Evolutionary conservation across 2,113 vertebrate species (phyloP).

Genomic region (Psettodes erumei): DNA sequence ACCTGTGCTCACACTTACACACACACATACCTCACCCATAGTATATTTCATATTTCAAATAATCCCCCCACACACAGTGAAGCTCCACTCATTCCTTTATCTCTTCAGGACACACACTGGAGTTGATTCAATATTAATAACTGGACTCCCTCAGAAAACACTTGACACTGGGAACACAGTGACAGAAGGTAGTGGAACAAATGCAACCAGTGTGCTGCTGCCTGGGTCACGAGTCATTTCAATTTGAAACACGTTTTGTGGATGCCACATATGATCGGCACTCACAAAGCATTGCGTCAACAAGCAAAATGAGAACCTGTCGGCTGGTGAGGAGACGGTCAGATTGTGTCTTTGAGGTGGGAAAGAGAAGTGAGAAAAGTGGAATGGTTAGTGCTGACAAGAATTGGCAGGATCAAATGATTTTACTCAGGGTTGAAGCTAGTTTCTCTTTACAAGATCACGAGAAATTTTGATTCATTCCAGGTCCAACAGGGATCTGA

Average conservation of each 20-base stretch:
- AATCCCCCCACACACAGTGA: constrained; percentile 3
- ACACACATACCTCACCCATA: background rate
- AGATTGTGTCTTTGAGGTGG: background rate
- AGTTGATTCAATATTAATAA: constrained; percentile 7
- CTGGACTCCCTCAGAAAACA: background rate
- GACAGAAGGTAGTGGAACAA: background rate
- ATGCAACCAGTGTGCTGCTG: too few species aligned
- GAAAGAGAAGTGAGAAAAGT: background rate
- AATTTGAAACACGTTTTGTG: background rate
- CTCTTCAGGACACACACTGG: background rate
- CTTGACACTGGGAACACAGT: background rate
- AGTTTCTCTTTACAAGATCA: background rate
- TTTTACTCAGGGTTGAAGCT: background rate
- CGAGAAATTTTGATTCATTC: background rate
- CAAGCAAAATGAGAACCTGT: background rate
- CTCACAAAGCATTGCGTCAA: background rate
- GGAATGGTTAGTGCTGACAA: background rate
- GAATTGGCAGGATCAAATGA: background rate
- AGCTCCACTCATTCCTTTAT: background rate
- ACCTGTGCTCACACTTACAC: too few species aligned
- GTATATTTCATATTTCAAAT: background rate
- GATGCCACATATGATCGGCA: background rate
- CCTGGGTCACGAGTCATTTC: background rate
- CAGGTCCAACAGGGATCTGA: background rate
- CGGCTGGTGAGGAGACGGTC: background rate